These are phyloP conservation scores for Erythrolamprus reginae DNA, from an alignment of 2,113 vertebrate species.

Conservation along the genomic window DNA sequence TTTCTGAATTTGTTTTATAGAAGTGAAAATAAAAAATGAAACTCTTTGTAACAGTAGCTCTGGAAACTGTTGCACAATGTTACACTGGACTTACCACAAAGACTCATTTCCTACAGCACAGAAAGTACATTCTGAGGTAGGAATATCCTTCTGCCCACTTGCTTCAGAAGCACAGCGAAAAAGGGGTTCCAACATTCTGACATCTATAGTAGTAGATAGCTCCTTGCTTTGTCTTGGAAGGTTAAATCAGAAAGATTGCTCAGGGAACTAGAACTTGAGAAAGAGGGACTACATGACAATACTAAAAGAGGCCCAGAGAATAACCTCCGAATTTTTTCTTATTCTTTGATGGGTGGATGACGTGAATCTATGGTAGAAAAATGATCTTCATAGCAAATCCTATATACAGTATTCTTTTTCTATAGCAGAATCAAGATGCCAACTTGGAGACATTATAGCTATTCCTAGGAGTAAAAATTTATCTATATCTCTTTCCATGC, in stretches of 20 bases:
- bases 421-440: not conserved
- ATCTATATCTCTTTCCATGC: not conserved
- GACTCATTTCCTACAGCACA: not conserved
- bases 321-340: not conserved
- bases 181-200: not conserved
- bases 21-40: not conserved
- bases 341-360: not conserved
- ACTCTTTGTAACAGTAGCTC: not conserved
- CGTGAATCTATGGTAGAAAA: not conserved
- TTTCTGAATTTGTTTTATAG: not conserved
- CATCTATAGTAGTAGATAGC: not conserved
- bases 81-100: not conserved
- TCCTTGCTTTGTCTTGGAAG: not conserved
- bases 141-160: not conserved
- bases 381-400: not conserved
- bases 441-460: not conserved
- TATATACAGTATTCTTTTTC: not conserved
- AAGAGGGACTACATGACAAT: not conserved
- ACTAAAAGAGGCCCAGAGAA: not conserved
- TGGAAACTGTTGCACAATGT: not conserved
- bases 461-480: not conserved
- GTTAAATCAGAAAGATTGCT: not conserved
- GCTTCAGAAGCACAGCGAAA: not conserved
- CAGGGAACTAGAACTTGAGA: not conserved
- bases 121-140: not conserved